Percentiles rank a stretch among this genome's conserved stretches.
phyloP scores from a whole-genome alignment of 2,113 vertebrate genomes.

The Spea multiplicata region DNA sequence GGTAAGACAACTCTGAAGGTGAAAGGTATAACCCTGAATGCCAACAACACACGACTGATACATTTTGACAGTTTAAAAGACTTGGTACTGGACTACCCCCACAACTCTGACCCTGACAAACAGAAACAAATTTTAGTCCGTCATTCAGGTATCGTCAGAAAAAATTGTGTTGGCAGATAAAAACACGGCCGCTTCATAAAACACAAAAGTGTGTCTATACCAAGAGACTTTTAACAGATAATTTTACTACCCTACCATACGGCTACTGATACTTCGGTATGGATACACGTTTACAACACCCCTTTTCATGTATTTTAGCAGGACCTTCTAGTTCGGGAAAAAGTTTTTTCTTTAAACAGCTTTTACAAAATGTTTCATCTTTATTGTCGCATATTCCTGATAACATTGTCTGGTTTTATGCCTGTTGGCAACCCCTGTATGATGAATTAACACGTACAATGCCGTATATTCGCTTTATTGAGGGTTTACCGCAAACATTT shows the following conservation, averaged over 20 bases:
- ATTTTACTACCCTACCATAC: conserved; percentile 8
- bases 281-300: neutral
- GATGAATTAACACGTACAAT: neutral
- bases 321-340: neutral
- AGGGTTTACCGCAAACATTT: neutral
- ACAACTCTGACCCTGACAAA: neutral
- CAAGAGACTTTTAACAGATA: neutral
- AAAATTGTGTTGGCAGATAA: conserved; percentile 6
- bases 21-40: conserved; percentile 13
- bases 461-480: neutral
- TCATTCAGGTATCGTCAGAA: neutral
- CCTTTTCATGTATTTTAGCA: conserved; percentile 14
- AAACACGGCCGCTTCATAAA: neutral
- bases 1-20: neutral
- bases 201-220: conserved; percentile 8
- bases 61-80: conserved; percentile 27
- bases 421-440: conserved; percentile 6
- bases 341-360: neutral
- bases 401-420: conserved; percentile 5
- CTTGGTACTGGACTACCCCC: conserved; percentile 5
- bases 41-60: neutral
- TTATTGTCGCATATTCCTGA: neutral
- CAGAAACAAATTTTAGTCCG: neutral
- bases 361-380: neutral
- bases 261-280: neutral